Base-by-base conservation (phyloP, 2,113 vertebrate genomes). In the Spea multiplicata region DNA sequence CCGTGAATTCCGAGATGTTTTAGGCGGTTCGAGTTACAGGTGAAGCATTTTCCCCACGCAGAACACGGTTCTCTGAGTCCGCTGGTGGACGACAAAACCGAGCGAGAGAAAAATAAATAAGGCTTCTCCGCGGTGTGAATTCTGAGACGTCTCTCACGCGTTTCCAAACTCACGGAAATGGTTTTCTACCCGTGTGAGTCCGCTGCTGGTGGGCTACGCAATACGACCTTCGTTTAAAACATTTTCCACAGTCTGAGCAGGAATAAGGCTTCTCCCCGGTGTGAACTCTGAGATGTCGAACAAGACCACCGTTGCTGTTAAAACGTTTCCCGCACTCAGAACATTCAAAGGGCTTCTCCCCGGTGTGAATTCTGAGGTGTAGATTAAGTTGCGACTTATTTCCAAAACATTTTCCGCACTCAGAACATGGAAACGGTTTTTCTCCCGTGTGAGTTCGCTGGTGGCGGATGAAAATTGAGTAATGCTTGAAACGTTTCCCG, bases 241-340 rank as follows among this genome's bases (percentile, higher is more conserved):
- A 55, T 71, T 71, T 71, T 3, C 70, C 70, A 44, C 70, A 71
- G 9, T 71, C 52, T 1, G 50, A 44, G 6, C 70, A 71, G 8
- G 50, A 55, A 71, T 55, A 71, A 7, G 50, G 70, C 6, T 17
- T 71, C 17, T 55, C 70, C 8, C 70, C 70, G 3, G 70, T 55
- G 30, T 71, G 70, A 44, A 55, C 55, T 8, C 50, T n/a, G 50
- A 55, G 16, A 59, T 73, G 71, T 0, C 6, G 30, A 2, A 52
- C 44, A n/a, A 59, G 71, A 1, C 14, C 6, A 3, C 10, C 10
- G 7, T 44, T 30, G 2, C 53, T 13, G 44, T 6, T 59, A 6
- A 73, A 73, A 14, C 71, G 14, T n/a, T 59, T 61, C 44, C 71
- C 71, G 9, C 71, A 73, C 8, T 73, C 71, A 0, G 55, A 30